Conservation (phyloP, 2,797 vertebrate species). For the Setipinna tenuifilis region DNA sequence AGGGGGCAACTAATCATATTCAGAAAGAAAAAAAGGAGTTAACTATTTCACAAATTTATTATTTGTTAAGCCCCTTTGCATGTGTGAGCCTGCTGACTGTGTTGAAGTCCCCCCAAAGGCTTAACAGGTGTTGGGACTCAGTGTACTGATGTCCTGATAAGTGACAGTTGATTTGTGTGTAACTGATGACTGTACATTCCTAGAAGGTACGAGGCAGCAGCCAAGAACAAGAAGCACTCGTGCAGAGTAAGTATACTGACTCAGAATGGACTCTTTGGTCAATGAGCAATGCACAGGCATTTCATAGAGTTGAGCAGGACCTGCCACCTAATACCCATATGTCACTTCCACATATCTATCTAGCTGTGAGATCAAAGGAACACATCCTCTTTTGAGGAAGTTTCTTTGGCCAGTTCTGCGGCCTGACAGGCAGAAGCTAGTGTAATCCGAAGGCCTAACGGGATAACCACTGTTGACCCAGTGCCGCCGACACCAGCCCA, state of each 20-base stretch:
- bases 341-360: not conserved
- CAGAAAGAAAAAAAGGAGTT: not conserved
- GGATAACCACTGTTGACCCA: constrained; percentile 32
- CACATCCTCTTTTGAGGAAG: not conserved
- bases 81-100: not conserved
- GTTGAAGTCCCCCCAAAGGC: not conserved
- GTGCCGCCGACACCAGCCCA: constrained; percentile 19
- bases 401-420: not conserved
- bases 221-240: not conserved
- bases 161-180: not conserved
- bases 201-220: not conserved
- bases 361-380: constrained; percentile 13
- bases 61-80: not conserved
- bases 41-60: not conserved
- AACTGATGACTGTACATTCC: not conserved
- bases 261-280: not conserved
- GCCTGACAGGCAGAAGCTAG: not conserved
- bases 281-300: not conserved
- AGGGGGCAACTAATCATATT: not conserved
- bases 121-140: not conserved
- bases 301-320: not conserved
- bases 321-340: not conserved
- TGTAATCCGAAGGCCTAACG: constrained; percentile 28
- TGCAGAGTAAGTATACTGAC: not conserved
- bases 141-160: not conserved